Evolutionary conservation across 2,797 vertebrate genomes (phyloP).

Genomic region (Champsocephalus gunnari): DNA sequence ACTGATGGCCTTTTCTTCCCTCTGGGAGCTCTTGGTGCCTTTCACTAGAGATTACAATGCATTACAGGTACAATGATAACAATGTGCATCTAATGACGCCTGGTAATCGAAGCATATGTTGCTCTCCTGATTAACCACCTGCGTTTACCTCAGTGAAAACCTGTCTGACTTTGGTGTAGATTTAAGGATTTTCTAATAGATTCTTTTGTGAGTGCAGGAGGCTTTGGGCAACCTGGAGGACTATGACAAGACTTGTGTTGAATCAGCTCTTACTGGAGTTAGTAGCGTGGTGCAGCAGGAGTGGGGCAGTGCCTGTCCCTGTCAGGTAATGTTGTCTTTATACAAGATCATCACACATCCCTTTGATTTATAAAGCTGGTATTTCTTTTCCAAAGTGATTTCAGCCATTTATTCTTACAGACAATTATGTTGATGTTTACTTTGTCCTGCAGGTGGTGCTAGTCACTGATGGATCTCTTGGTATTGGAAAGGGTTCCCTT

Average conservation of each 20-base stretch:
- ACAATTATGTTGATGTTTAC: constrained; percentile 28
- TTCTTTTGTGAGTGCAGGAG: constrained; percentile 83
- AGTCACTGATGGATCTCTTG: constrained; percentile 95
- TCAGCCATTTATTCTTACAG: not conserved
- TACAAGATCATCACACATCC: not conserved
- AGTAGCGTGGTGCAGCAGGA: constrained; percentile 96
- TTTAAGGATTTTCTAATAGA: not conserved
- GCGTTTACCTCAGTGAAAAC: not conserved
- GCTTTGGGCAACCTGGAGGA: constrained; percentile 96
- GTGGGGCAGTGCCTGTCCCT: constrained; percentile 95
- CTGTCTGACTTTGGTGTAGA: not conserved
- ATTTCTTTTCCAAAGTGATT: not conserved
- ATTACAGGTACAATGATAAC: constrained; percentile 85
- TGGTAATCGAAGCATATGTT: not conserved
- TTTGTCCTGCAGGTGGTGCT: constrained; percentile 89
- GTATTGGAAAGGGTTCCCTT: constrained; percentile 96
- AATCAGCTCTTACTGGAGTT: constrained; percentile 92
- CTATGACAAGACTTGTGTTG: constrained; percentile 98
- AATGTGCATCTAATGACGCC: too few species aligned
- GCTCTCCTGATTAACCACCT: too few species aligned
- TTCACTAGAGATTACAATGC: constrained; percentile 99
- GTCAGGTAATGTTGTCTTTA: constrained; percentile 87
- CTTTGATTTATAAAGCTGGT: not conserved
- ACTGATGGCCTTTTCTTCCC: constrained; percentile 94
- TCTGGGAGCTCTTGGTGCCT: constrained; percentile 96